Base-by-base conservation (phyloP, 2,113 vertebrate species). In the Trichomycterus rosablanca region DNA sequence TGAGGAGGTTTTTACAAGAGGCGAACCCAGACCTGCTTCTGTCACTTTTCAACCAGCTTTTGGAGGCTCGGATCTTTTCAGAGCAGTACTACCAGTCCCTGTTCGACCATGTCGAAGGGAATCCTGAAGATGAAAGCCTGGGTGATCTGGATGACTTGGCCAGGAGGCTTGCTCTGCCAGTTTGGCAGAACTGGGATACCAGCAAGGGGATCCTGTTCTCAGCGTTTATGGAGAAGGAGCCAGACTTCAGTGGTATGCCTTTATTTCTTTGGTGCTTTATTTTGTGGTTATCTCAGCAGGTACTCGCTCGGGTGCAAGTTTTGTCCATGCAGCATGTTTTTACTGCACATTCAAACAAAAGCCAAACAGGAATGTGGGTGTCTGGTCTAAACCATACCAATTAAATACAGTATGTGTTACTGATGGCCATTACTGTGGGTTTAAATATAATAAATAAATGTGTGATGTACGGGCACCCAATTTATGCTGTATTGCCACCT, bases 41-140 rank as follows among this genome's bases (percentile, higher is more conserved):
- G 0, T 8, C 19, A 1, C 72, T 90, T 24, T 71, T 89, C 53
- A 67, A 74, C 2, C 22, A 66, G 46, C 73, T 90, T 66, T 70
- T 85, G 53, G 74, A 82, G 10, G 82, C 81, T 40, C 64, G 63
- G 22, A 76, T 89, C 20, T 81, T 90, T 16, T 90, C 90, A 0
- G 62, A 66, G 56, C 83, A 85, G 40, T 91, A 89, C 63, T 72
- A 84, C 63, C 71, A 75, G 8, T 70, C 80, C 2, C 76, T 89
- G 40, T 74, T 84, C 26, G 48, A 6, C 0, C 68, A 84, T 5
- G 26, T 18, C 9, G n/a, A 11, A n/a, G 37, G 37, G n/a, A 40
- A 34, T 9, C 12, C 19, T 15, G 50, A 8, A 8, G 24, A 56
- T 7, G 39, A 54, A 4, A 2, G 5, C 32, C 3, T 49, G 32